Base-by-base conservation (phyloP, 2,888 invertebrate genomes). In the Netelia inedita region DNA sequence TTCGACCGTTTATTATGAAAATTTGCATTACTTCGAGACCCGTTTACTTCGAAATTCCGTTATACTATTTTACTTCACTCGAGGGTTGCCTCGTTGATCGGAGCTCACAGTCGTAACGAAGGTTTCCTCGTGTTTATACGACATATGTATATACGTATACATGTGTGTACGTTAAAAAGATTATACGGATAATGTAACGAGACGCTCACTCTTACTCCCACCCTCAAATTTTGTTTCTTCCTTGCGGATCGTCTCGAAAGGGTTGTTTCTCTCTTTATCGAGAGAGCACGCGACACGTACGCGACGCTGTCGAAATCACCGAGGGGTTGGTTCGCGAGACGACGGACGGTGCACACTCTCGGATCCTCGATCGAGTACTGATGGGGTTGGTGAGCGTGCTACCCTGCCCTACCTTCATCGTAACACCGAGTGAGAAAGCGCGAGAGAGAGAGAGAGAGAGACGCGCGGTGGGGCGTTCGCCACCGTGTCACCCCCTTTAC, bases 351-450 rank as follows among this genome's bases (percentile, higher is more conserved):
- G 83, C 50, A 82, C 85, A 61, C 82, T 63, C 80, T 86, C 66
- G 82, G 83, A 87, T 87, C 71, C 80, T 79, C 86, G 80, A 87
- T 87, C 83, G 86, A 86, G 87, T 72, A 88, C 87, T 88, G 88
- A 87, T 88, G 88, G 76, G 79, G 81, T 80, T 76, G 80, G 74
- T 68, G 78, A 87, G 82, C 86, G 85, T 82, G 76, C 86, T 75
- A 86, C 76, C 75, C 85, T 83, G 87, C 66, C 80, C 79, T 84
- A 84, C 84, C 80, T 75, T 85, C 76, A 73, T 16, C 79, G 72
- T 78, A 68, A 19, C 21, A 76, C 66, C 23, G 50, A 81, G 43
- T 46, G 66, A 68, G 78, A 61, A 43, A 53, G 76, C 35, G 66
- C 41, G 46, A 81, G 41, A 55, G 59, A 66, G 76, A 59, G 43